Evolutionary conservation across 2,113 vertebrate species (phyloP).

Genomic region (Gallinago paraguaiae): DNA sequence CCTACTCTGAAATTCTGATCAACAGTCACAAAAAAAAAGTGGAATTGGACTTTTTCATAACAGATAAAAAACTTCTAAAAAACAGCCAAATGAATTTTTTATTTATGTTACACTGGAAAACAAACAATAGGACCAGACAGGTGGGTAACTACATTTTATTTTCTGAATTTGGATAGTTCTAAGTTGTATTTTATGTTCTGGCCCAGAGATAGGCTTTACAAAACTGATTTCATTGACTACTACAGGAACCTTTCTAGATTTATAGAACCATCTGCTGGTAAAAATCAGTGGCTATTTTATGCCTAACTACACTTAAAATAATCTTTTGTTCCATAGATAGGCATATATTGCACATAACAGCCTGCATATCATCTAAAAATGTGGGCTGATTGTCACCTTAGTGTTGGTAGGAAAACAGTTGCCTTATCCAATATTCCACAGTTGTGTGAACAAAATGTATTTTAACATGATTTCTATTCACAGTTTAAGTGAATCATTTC

Average conservation of each 20-base stretch:
- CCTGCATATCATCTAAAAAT: neutral
- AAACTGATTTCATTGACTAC: conserved; percentile 29
- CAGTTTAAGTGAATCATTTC: conserved; percentile 42
- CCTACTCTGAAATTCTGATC: neutral
- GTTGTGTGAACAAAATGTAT: conserved; percentile 29
- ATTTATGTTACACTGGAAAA: conserved; percentile 12
- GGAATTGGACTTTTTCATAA: neutral
- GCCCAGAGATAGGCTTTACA: neutral
- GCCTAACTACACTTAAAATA: conserved; percentile 45
- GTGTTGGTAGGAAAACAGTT: conserved; percentile 40
- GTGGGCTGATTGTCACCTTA: conserved; percentile 34
- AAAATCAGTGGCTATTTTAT: conserved; percentile 35
- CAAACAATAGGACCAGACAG: neutral
- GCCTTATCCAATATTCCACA: conserved; percentile 20
- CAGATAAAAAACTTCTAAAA: conserved; percentile 16
- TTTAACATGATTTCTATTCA: conserved; percentile 24
- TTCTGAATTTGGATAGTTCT: neutral
- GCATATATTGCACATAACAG: conserved; percentile 5
- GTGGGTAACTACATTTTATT: neutral
- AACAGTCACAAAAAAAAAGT: conserved; percentile 38
- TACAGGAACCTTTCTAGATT: conserved; percentile 20
- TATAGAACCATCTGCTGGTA: conserved; percentile 21
- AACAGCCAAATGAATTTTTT: neutral
- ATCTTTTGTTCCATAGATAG: conserved; percentile 44
- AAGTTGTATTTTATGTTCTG: conserved; percentile 12